These are phyloP conservation scores for Muntiacus muntjak DNA, from an alignment of 2,113 vertebrate genomes.

Conservation along the genomic window DNA sequence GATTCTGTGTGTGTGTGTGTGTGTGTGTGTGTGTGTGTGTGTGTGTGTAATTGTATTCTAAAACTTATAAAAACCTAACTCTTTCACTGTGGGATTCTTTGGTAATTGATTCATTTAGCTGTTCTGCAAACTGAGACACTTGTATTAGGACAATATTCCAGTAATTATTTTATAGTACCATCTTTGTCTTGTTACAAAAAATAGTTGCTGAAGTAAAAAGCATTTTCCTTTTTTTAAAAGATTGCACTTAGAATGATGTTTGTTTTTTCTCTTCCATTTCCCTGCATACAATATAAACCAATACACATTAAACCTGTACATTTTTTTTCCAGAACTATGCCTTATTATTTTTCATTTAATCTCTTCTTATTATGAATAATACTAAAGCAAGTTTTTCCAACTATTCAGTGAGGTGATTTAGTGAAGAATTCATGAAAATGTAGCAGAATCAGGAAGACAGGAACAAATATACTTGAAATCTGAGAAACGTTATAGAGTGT, in stretches of 20 bases:
- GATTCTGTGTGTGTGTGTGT: not conserved
- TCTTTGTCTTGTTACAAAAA: conserved; percentile 34
- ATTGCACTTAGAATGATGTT: not conserved
- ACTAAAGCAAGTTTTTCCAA: not conserved
- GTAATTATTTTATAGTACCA: conserved; percentile 43
- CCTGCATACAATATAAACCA: not conserved
- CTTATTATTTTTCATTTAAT: not conserved
- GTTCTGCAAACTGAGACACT: conserved; percentile 34
- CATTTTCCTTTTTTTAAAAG: not conserved
- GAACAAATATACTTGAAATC: not conserved
- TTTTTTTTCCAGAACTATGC: not conserved
- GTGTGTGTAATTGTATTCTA: not conserved
- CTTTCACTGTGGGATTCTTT: not conserved
- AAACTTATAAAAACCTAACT: not conserved
- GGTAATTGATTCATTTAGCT: conserved; percentile 20
- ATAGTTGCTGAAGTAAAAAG: not conserved
- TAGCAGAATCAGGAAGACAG: not conserved
- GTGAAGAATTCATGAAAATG: not conserved
- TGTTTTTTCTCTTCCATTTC: not conserved
- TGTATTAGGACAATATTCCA: conserved; percentile 21
- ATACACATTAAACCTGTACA: not conserved
- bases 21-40: not conserved
- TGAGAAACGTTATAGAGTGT: not conserved
- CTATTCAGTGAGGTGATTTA: not conserved
- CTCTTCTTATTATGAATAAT: not conserved